Evolutionary conservation across 2,797 vertebrate species (phyloP).

Genomic region (Moxostoma hubbsi): DNA sequence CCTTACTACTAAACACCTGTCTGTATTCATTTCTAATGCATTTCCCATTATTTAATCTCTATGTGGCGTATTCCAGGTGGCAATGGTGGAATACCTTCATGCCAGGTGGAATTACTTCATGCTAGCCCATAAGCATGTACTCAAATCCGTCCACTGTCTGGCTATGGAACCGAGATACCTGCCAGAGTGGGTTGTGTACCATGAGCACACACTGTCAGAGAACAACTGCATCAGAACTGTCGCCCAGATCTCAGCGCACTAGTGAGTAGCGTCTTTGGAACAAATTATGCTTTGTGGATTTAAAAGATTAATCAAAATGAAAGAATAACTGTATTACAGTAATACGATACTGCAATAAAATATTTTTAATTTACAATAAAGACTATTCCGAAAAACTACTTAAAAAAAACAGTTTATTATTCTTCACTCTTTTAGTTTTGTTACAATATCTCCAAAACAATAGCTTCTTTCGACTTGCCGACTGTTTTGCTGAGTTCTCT

Average conservation of each 20-base stretch:
- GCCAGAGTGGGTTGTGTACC: constrained; percentile 93
- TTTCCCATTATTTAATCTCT: constrained; percentile 2
- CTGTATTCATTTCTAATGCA: neutral
- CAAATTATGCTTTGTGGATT: neutral
- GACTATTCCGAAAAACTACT: neutral
- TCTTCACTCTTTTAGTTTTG: neutral
- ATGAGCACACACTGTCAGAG: constrained; percentile 85
- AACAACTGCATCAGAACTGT: constrained; percentile 85
- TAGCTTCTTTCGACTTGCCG: neutral
- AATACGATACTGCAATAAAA: too few relatives aligned
- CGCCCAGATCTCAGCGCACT: constrained; percentile 83
- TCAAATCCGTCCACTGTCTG: constrained; percentile 85
- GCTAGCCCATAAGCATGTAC: constrained; percentile 89
- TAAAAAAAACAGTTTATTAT: neutral
- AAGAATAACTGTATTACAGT: neutral
- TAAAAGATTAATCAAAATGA: neutral
- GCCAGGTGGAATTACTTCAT: constrained; percentile 95
- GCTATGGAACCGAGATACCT: constrained; percentile 75
- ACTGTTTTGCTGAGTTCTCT: too few relatives aligned
- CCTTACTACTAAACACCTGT: neutral
- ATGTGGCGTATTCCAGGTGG: constrained; percentile 74
- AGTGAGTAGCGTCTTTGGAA: constrained; percentile 77
- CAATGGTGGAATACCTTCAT: too few relatives aligned
- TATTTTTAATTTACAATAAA: neutral
- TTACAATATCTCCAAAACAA: neutral